These are phyloP conservation scores for Corythucha ciliata DNA, from an alignment of 2,888 invertebrate species.

Conservation along the genomic window DNA sequence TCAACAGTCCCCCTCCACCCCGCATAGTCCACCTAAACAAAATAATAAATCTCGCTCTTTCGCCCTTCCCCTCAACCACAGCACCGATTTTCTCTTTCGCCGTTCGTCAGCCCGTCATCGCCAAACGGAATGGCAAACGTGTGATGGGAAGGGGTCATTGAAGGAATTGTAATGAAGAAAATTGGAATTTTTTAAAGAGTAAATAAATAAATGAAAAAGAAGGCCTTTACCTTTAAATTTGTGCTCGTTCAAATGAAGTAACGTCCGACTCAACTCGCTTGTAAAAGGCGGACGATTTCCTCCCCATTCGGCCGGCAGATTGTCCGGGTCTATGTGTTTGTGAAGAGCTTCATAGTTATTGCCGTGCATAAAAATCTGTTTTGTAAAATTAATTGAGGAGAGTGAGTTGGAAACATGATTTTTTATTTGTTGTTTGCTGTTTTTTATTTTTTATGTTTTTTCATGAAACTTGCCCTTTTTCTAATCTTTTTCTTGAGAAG, in stretches of 20 bases:
- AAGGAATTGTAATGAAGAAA: no score
- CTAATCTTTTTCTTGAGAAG: slow-evolving; percentile 34
- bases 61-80: no score
- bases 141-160: no score
- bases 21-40: no score
- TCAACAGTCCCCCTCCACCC: no score
- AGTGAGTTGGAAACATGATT: neutral
- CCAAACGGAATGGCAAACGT: no score
- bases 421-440: neutral
- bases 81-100: no score
- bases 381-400: neutral
- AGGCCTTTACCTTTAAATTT: slow-evolving; percentile 33
- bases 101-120: no score
- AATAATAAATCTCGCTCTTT: no score
- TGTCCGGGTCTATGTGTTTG: slow-evolving; percentile 40
- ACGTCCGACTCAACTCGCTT: slow-evolving; percentile 25
- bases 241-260: slow-evolving; percentile 31
- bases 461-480: slow-evolving; percentile 30
- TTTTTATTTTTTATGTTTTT: neutral
- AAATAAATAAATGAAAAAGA: no score
- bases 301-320: slow-evolving; percentile 43
- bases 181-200: no score
- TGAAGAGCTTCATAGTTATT: slow-evolving; percentile 41
- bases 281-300: slow-evolving; percentile 34
- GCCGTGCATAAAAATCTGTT: slow-evolving; percentile 45